A percentile compares a stretch with the other conserved stretches of the same genome.
These are phyloP conservation scores for Drosophila neoperkinsi DNA, from an alignment of 2,888 invertebrate genomes.

Conservation along the genomic window DNA sequence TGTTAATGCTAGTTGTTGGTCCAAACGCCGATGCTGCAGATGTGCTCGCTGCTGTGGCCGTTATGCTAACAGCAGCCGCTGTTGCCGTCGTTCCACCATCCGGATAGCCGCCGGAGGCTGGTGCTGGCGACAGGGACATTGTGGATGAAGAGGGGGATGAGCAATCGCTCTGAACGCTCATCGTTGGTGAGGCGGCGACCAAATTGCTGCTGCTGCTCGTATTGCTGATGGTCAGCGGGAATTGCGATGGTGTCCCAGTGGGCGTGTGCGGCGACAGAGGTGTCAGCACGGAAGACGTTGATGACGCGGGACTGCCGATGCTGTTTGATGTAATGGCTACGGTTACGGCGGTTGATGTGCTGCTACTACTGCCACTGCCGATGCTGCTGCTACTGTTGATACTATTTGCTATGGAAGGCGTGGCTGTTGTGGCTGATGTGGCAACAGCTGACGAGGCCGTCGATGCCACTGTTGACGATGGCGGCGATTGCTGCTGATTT, in stretches of 20 bases:
- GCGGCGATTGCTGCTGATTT: conserved; percentile 46
- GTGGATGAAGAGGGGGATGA: conserved; percentile 82
- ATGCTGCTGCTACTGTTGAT: conserved; percentile 28
- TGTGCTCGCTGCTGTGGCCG: conserved; percentile 80
- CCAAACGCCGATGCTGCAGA: conserved; percentile 80
- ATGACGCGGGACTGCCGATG: conserved; percentile 50
- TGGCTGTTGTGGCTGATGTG: conserved; percentile 41
- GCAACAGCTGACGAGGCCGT: conserved; percentile 20
- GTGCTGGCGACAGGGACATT: conserved; percentile 82
- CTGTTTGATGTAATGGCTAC: conserved; percentile 45
- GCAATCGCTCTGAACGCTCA: conserved; percentile 83
- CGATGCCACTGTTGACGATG: conserved; percentile 31
- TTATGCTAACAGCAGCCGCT: conserved; percentile 77
- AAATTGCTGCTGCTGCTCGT: conserved; percentile 69
- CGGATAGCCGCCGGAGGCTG: conserved; percentile 72
- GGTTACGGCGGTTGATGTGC: conserved; percentile 21
- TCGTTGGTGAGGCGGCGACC: conserved; percentile 79
- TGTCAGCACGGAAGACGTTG: conserved; percentile 62
- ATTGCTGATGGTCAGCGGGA: conserved; percentile 71
- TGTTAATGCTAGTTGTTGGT: conserved; percentile 68
- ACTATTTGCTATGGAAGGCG: conserved; percentile 45
- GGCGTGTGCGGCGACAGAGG: conserved; percentile 83
- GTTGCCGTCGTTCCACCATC: conserved; percentile 68
- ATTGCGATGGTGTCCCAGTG: conserved; percentile 71
- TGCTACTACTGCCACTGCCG: conserved; percentile 1